Evolutionary conservation across 2,888 invertebrate species (phyloP).

Genomic region (Protophormia terraenovae): DNA sequence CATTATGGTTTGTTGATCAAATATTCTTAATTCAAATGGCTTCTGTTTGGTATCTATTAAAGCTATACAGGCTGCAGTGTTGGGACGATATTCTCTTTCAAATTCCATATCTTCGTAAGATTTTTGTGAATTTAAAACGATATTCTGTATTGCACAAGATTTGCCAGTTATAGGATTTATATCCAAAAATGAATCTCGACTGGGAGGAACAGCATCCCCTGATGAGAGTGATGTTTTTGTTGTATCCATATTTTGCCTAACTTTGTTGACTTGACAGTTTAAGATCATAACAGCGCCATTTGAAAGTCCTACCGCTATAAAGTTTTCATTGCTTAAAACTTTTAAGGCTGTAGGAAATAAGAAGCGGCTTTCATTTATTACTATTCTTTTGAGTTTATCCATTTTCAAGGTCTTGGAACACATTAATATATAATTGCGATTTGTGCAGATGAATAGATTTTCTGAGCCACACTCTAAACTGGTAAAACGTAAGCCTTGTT

Average conservation of each 20-base stretch:
- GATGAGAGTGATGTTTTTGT: slow-evolving; percentile 27
- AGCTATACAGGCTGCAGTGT: slow-evolving; percentile 72
- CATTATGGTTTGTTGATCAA: slow-evolving; percentile 78
- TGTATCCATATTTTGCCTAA: slow-evolving; percentile 31
- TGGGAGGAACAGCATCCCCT: neutral
- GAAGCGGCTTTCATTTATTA: slow-evolving; percentile 77
- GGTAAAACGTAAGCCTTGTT: slow-evolving; percentile 78
- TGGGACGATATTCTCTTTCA: slow-evolving; percentile 70
- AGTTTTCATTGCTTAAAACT: slow-evolving; percentile 76
- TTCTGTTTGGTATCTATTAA: slow-evolving; percentile 74
- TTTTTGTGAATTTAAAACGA: slow-evolving; percentile 71
- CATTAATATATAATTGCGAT: slow-evolving; percentile 78
- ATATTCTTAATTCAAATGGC: slow-evolving; percentile 75
- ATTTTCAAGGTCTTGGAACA: slow-evolving; percentile 78
- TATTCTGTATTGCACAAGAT: slow-evolving; percentile 81
- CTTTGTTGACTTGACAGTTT: slow-evolving; percentile 74
- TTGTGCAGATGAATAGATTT: slow-evolving; percentile 78
- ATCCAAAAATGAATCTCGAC: neutral
- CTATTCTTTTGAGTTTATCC: slow-evolving; percentile 76
- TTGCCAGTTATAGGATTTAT: slow-evolving; percentile 75
- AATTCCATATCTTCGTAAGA: slow-evolving; percentile 39
- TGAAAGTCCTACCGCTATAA: slow-evolving; percentile 78
- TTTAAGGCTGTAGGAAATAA: slow-evolving; percentile 78
- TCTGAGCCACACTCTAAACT: slow-evolving; percentile 77
- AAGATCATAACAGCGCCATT: slow-evolving; percentile 79